These are phyloP conservation scores for Progne subis DNA, from an alignment of 2,113 vertebrate genomes.

Conservation along the genomic window DNA sequence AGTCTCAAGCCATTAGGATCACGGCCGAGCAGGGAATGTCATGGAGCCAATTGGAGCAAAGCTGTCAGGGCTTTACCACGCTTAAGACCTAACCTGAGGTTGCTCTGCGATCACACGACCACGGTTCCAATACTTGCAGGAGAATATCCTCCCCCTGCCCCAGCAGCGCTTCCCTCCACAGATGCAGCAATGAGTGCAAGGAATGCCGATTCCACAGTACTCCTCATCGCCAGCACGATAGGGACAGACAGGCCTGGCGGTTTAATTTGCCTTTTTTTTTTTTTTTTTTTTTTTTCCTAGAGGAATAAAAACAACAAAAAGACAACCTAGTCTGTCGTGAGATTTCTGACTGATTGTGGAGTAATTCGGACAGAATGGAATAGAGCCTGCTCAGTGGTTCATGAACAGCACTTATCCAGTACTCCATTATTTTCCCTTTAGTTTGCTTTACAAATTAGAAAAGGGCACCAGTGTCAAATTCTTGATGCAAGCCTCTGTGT, in stretches of 20 bases:
- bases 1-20: constrained; percentile 68
- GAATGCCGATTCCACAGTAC: neutral
- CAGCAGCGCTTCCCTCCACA: neutral
- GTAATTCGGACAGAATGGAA: constrained; percentile 68
- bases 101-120: constrained; percentile 10
- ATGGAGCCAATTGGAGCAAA: constrained; percentile 67
- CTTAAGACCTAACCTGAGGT: constrained; percentile 28
- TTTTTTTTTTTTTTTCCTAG: neutral
- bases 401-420: constrained; percentile 69
- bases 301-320: constrained; percentile 68
- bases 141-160: neutral
- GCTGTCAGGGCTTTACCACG: constrained; percentile 15
- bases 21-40: constrained; percentile 35
- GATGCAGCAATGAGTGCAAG: neutral
- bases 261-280: constrained; percentile 29
- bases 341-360: constrained; percentile 68
- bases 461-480: constrained; percentile 70
- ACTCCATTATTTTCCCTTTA: constrained; percentile 65
- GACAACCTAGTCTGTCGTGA: constrained; percentile 56
- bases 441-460: constrained; percentile 76
- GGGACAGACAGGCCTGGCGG: neutral
- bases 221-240: neutral
- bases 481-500: constrained; percentile 69
- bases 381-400: constrained; percentile 69
- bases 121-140: neutral